A percentile compares a stretch with the other conserved stretches of the same genome.
These are phyloP conservation scores for Yponomeuta plumbellus DNA, from an alignment of 2,888 invertebrate species.

Conservation along the genomic window DNA sequence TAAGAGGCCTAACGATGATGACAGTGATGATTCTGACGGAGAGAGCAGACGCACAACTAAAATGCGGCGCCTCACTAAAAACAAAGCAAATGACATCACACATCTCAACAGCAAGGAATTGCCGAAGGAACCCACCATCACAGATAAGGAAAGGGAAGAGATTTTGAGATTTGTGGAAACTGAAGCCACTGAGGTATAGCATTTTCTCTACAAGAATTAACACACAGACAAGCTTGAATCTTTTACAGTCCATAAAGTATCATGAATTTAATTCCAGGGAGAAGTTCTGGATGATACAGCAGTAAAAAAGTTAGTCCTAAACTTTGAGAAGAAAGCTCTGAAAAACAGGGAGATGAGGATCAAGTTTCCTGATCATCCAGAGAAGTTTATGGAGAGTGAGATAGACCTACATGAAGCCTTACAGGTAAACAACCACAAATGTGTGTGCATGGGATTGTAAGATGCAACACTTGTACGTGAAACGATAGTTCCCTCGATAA, in stretches of 20 bases:
- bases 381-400: slow-evolving; percentile 99
- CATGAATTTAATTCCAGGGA: slow-evolving; percentile 66
- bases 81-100: slow-evolving; percentile 54
- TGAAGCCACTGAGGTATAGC: slow-evolving; percentile 82
- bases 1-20: slow-evolving; percentile 82
- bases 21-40: slow-evolving; percentile 81
- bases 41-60: slow-evolving; percentile 79
- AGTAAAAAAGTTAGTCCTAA: slow-evolving; percentile 90
- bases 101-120: slow-evolving; percentile 65
- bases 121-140: slow-evolving; percentile 78
- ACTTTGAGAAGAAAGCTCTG: slow-evolving; percentile 95
- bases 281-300: slow-evolving; percentile 91
- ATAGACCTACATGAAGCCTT: slow-evolving; percentile 92
- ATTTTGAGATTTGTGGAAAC: slow-evolving; percentile 90
- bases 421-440: slow-evolving; percentile 71
- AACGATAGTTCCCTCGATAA: too few relatives aligned
- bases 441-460: not conserved
- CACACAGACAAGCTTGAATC: not conserved
- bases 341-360: slow-evolving; percentile 98
- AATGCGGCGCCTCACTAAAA: slow-evolving; percentile 76
- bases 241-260: not conserved
- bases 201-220: not conserved
- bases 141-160: slow-evolving; percentile 86
- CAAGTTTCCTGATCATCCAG: slow-evolving; percentile 97
- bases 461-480: too few relatives aligned